Conservation (phyloP, 1,140 invertebrate species). For the Trichonephila clavata region DNA sequence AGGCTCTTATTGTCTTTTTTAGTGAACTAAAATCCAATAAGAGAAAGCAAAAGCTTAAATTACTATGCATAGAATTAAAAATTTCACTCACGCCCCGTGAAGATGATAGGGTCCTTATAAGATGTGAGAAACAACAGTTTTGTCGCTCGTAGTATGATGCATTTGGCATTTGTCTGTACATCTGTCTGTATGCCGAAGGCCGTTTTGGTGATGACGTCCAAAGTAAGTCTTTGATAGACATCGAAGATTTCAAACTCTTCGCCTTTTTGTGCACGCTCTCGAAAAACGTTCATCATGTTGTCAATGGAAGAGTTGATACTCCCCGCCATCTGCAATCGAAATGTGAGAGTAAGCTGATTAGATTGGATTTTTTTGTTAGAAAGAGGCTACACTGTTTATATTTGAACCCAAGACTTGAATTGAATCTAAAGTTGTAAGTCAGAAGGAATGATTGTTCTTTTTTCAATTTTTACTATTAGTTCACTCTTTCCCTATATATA, state of each 20-base stretch:
- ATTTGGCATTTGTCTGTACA: constrained; percentile 64
- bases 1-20: too few species aligned
- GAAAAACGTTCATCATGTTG: constrained; percentile 78
- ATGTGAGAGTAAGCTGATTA: too few species aligned
- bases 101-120: constrained; percentile 6
- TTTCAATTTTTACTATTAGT: too few species aligned
- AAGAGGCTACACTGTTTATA: too few species aligned
- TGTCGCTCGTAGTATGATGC: not conserved
- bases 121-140: not conserved
- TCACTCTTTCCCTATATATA: too few species aligned
- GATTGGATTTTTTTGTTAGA: too few species aligned
- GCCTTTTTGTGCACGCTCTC: constrained; percentile 51
- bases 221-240: constrained; percentile 68
- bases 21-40: too few species aligned
- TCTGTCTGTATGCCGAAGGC: constrained; percentile 79
- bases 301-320: constrained; percentile 80
- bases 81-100: constrained; percentile 48
- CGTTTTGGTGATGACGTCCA: constrained; percentile 76
- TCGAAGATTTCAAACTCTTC: constrained; percentile 49
- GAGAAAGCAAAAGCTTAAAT: too few species aligned
- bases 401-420: too few species aligned
- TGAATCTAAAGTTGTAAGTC: too few species aligned
- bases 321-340: constrained; percentile 78
- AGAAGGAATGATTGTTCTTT: too few species aligned
- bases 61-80: not conserved